Evolutionary conservation across 2,113 vertebrate species (phyloP).

Genomic region (Bothrops jararaca): DNA sequence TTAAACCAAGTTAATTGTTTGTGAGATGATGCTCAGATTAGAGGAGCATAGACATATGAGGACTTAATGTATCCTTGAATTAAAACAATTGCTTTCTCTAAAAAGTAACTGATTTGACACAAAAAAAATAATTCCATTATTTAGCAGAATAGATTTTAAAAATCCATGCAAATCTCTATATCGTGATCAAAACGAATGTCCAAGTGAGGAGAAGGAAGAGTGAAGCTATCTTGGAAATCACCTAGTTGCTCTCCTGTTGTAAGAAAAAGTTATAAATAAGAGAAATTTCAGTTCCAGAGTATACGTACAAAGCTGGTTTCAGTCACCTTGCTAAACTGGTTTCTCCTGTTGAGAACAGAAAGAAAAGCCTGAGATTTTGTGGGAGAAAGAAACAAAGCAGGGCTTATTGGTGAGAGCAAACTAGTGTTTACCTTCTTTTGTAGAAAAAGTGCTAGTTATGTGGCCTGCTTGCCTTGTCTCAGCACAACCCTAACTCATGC

Average conservation of each 20-base stretch:
- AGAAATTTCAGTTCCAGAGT: neutral
- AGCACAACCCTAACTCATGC: neutral
- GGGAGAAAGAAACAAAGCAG: conserved; percentile 13
- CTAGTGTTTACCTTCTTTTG: conserved; percentile 20
- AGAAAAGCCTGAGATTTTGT: neutral
- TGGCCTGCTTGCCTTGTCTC: conserved; percentile 13
- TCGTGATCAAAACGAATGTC: neutral
- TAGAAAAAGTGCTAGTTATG: neutral
- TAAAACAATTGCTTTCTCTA: neutral
- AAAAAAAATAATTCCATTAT: neutral
- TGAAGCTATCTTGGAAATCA: neutral
- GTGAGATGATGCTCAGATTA: neutral
- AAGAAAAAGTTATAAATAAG: neutral
- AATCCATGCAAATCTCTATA: neutral
- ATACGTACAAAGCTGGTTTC: conserved; percentile 23
- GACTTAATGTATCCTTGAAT: neutral
- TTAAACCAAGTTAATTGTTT: neutral
- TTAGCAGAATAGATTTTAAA: neutral
- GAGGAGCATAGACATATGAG: neutral
- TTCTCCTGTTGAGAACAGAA: conserved; percentile 17
- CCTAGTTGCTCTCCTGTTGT: neutral
- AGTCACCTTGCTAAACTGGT: conserved; percentile 39
- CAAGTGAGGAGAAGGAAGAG: neutral
- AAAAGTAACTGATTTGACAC: neutral
- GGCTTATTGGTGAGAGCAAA: conserved; percentile 4